Evolutionary conservation across 2,113 vertebrate species (phyloP), one percentile per base, ranked within the genome.

Genomic region (Nesospiza acunhae): DNA sequence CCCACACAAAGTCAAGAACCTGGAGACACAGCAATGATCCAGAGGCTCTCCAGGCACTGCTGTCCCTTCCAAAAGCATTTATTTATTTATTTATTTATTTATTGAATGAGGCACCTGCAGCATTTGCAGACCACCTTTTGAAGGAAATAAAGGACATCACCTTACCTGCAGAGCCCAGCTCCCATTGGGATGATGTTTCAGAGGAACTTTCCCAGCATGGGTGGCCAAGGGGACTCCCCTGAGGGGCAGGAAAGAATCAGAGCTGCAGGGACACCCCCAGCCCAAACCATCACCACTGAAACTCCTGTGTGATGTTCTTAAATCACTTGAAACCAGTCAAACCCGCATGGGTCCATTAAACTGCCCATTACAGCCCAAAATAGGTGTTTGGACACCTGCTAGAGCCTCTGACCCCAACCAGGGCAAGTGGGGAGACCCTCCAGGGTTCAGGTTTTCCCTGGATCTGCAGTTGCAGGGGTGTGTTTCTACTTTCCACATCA

Each of bases 151-250:
- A 15, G 22, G 63, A 12, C 15, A 28, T 4, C 0, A 3, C 17
- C 68, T n/a, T 1, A 46, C 7, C 35, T 23, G 39, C 59, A 69
- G 55, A 58, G 13, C 11, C 12, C 63, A 39, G 23, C 6, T 74
- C 16, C 16, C 50, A 4, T 0, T 2, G 23, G 44, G 30, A 37
- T 17, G 2, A 10, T 4, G n/a, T 19, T 62, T 12, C 70, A 53
- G 50, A 72, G 39, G 27, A 72, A 8, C 15, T 3, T n/a, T n/a
- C 42, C 15, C 68, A 72, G 74, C 16, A 21, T 4, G 23, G 14
- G n/a, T 19, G 42, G 21, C 42, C 56, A 22, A 0, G 5, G 4
- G 37, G 49, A 37, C 35, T 16, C 28, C 17, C 27, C 42, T 7
- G 12, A 44, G 3, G 3, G n/a, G 19, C 31, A 88, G 66, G 24